A percentile compares a stretch with the other conserved stretches of the same genome.
These are phyloP conservation scores for Limenitis camilla DNA, from an alignment of 2,888 invertebrate genomes.

Conservation along the genomic window DNA sequence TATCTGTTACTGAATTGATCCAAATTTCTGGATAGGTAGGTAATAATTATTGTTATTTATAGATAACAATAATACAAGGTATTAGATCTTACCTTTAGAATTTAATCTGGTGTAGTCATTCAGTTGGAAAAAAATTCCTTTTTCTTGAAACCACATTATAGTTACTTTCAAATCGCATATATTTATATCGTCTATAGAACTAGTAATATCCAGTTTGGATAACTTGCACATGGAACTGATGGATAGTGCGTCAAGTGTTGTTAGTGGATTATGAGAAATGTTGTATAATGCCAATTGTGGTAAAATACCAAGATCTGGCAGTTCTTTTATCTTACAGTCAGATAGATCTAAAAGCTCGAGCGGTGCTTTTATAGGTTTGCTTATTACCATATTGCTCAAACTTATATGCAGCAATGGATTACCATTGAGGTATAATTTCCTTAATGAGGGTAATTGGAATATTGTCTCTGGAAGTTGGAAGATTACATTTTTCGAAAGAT, in stretches of 20 bases:
- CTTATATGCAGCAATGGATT: conserved; percentile 63
- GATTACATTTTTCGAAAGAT: conserved; percentile 73
- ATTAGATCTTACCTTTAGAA: conserved; percentile 44
- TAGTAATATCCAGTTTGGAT: conserved; percentile 68
- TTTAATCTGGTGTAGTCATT: conserved; percentile 55
- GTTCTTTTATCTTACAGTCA: conserved; percentile 69
- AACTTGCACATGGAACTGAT: conserved; percentile 78
- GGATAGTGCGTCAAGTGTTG: conserved; percentile 57
- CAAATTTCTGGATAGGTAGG: background rate
- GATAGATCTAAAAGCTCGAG: conserved; percentile 76
- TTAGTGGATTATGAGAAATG: conserved; percentile 75
- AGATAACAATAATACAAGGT: too few species aligned
- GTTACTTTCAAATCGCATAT: conserved; percentile 48
- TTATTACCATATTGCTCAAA: conserved; percentile 47
- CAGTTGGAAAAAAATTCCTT: conserved; percentile 44
- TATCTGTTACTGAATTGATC: too few species aligned
- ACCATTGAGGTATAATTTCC: conserved; percentile 75
- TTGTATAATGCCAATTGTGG: conserved; percentile 76
- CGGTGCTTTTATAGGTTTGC: conserved; percentile 74
- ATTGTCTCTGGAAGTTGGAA: conserved; percentile 62
- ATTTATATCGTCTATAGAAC: conserved; percentile 43
- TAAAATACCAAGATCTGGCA: conserved; percentile 76
- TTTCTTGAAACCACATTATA: conserved; percentile 56
- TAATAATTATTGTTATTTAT: background rate
- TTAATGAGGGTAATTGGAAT: conserved; percentile 74